Evolutionary conservation across 2,797 vertebrate species (phyloP).

Genomic region (Darevskia mixta): DNA sequence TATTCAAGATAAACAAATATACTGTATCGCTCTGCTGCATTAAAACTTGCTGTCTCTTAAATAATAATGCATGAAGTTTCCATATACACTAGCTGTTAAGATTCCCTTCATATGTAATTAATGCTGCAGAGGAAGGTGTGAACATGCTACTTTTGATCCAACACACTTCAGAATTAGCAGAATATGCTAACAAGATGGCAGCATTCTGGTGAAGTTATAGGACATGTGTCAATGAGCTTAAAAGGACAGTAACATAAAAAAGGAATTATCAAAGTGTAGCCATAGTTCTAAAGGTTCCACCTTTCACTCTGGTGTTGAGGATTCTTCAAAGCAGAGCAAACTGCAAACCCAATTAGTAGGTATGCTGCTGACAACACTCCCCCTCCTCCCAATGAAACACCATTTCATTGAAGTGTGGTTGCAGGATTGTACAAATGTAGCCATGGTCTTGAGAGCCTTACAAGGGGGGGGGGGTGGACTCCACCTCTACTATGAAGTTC

Average conservation of each 20-base stretch:
- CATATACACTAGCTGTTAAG: background rate
- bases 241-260: background rate
- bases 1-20: conserved; percentile 5
- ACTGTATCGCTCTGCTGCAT: background rate
- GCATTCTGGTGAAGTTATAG: conserved; percentile 14
- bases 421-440: background rate
- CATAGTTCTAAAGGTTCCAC: background rate
- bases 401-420: conserved; percentile 26
- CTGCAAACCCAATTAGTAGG: conserved; percentile 51
- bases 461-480: background rate
- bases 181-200: background rate
- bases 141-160: background rate
- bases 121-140: background rate
- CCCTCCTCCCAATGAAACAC: conserved; percentile 6
- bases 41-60: background rate
- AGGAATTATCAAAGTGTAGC: background rate
- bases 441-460: background rate
- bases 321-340: conserved; percentile 43
- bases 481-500: background rate
- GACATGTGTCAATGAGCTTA: conserved; percentile 19
- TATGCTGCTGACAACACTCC: conserved; percentile 3
- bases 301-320: background rate
- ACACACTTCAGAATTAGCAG: conserved; percentile 7
- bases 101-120: background rate
- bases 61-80: background rate